Percentiles rank a stretch among this genome's conserved stretches.
Evolutionary conservation across 2,888 invertebrate species (phyloP).

Genomic region (Panzeria rudis): DNA sequence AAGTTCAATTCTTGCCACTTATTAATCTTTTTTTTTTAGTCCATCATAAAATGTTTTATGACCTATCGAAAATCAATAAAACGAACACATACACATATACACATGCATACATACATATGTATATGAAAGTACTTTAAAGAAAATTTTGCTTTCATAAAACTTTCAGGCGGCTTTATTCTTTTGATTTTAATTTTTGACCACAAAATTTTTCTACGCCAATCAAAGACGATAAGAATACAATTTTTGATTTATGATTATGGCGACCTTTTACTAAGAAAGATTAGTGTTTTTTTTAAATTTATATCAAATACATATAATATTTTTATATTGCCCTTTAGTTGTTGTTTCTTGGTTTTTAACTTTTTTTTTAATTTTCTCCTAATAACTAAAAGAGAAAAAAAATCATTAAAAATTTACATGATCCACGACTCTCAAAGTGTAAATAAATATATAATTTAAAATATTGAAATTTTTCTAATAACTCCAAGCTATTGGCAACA

Average conservation of each 20-base stretch:
- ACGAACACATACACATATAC: neutral
- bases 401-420: neutral
- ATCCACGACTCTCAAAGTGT: neutral
- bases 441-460: neutral
- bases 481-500: too few species aligned
- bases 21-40: neutral
- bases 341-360: neutral
- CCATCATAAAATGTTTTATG: slow-evolving; percentile 24
- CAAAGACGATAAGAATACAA: slow-evolving; percentile 38
- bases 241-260: slow-evolving; percentile 29
- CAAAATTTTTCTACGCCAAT: slow-evolving; percentile 6
- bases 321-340: neutral
- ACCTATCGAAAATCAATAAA: slow-evolving; percentile 26
- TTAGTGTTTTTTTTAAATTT: neutral
- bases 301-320: neutral
- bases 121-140: neutral
- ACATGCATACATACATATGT: neutral
- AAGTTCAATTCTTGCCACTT: slow-evolving; percentile 8
- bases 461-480: too few species aligned
- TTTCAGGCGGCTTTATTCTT: slow-evolving; percentile 15
- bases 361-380: neutral
- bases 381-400: too few species aligned
- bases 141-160: slow-evolving; percentile 1
- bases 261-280: neutral
- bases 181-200: slow-evolving; percentile 57